Evolutionary conservation across 2,888 invertebrate species (phyloP).

Genomic region (Caenorhabditis sinica): DNA sequence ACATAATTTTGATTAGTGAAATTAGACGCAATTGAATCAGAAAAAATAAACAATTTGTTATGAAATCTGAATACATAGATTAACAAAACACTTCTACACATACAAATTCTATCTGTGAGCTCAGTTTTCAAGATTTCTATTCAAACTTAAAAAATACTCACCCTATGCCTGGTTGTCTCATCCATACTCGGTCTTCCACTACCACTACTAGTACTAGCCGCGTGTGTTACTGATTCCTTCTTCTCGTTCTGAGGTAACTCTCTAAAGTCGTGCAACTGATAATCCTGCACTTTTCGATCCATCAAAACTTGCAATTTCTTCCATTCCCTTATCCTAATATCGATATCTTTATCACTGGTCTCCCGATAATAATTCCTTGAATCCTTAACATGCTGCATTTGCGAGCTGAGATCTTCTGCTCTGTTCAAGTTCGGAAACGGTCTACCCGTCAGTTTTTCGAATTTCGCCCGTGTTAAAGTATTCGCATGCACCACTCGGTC

Average conservation of each 20-base stretch:
- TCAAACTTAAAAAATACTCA: no score
- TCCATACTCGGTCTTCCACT: slow-evolving; percentile 34
- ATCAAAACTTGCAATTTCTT: background rate
- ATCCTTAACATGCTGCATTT: background rate
- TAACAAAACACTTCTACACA: no score
- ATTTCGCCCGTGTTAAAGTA: slow-evolving; percentile 12
- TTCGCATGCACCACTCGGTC: no score
- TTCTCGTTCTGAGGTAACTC: background rate
- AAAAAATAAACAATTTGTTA: no score
- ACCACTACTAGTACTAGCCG: background rate
- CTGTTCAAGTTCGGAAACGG: slow-evolving; percentile 19
- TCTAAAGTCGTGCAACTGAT: background rate
- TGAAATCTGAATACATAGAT: no score
- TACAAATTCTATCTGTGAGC: no score
- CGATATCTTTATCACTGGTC: background rate
- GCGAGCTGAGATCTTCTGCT: slow-evolving; percentile 8
- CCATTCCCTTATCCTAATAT: slow-evolving; percentile 20
- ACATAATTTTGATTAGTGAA: no score
- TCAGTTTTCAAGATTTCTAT: background rate
- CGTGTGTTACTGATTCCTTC: background rate
- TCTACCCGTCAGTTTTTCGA: slow-evolving; percentile 42
- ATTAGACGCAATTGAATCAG: no score
- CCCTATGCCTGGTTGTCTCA: slow-evolving; percentile 22
- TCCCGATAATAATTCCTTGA: background rate
- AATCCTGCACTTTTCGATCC: background rate